phyloP scores from a whole-genome alignment of 2,113 vertebrate species.

The Indicator maculatus region DNA sequence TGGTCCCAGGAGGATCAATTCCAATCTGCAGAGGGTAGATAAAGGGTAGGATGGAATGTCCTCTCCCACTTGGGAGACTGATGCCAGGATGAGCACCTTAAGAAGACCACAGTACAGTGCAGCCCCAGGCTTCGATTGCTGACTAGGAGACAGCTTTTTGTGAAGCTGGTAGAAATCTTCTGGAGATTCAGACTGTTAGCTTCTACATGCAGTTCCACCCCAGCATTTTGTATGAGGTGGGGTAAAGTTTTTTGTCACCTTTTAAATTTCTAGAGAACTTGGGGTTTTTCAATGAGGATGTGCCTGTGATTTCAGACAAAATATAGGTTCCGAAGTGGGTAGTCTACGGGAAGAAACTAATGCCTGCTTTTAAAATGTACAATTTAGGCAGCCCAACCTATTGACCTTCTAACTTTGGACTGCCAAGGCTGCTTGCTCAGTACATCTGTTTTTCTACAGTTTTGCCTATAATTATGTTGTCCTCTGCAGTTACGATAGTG shows the following conservation, averaged over 20 bases:
- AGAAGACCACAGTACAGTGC: not conserved
- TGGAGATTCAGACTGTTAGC: not conserved
- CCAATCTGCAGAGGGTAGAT: not conserved
- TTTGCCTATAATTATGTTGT: conserved; percentile 69
- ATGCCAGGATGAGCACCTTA: not conserved
- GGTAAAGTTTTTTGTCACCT: not conserved
- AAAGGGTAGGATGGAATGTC: not conserved
- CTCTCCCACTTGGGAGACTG: not conserved
- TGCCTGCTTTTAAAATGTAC: conserved; percentile 21
- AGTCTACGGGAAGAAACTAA: conserved; percentile 37
- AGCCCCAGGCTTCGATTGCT: not conserved
- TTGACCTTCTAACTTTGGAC: conserved; percentile 64
- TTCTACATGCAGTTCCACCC: not conserved
- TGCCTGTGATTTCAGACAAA: conserved; percentile 31
- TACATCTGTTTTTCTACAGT: conserved; percentile 58
- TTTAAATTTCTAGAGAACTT: not conserved
- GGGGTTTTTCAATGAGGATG: not conserved
- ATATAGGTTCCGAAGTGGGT: conserved; percentile 1
- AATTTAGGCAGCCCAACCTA: conserved; percentile 67
- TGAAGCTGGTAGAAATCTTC: not conserved
- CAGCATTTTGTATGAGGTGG: not conserved
- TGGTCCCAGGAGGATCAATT: not conserved
- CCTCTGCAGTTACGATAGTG: conserved; percentile 52
- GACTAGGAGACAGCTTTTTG: not conserved
- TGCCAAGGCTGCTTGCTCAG: conserved; percentile 66